Conservation (phyloP, 30 jellyfish, hydroid and myxozoan genomes). For the Catostylus mosaicus region DNA sequence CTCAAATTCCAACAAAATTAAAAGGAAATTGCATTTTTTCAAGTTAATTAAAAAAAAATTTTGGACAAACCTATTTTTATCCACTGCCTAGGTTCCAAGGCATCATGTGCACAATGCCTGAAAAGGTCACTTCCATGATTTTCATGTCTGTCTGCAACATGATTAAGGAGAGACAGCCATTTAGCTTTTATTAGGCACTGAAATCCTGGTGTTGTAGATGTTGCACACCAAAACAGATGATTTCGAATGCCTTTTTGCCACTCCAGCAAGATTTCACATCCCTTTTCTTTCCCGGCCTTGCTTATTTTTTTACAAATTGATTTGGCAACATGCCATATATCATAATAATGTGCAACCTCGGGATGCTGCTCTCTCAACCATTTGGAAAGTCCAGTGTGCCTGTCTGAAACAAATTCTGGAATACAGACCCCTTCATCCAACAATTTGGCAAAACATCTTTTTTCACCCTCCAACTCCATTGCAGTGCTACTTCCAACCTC, state of each 20-base stretch:
- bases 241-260: conserved; percentile 25
- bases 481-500: background rate
- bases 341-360: conserved; percentile 16
- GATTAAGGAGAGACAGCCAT: conserved; percentile 8
- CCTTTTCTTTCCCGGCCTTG: conserved; percentile 18
- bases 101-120: background rate
- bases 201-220: conserved; percentile 23
- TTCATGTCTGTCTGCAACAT: conserved; percentile 19
- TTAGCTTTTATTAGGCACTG: background rate
- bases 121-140: background rate
- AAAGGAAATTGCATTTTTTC: background rate
- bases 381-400: conserved; percentile 38
- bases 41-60: background rate
- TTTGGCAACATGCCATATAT: conserved; percentile 44
- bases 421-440: background rate
- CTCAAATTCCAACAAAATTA: too few relatives aligned
- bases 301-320: conserved; percentile 12
- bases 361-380: conserved; percentile 40
- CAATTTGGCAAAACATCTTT: background rate
- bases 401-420: conserved; percentile 27
- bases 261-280: background rate
- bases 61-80: background rate
- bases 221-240: conserved; percentile 40
- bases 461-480: conserved; percentile 26
- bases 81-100: conserved; percentile 18